These are phyloP conservation scores for Xenentodon cancila DNA, from an alignment of 2,797 vertebrate genomes.

Conservation along the genomic window DNA sequence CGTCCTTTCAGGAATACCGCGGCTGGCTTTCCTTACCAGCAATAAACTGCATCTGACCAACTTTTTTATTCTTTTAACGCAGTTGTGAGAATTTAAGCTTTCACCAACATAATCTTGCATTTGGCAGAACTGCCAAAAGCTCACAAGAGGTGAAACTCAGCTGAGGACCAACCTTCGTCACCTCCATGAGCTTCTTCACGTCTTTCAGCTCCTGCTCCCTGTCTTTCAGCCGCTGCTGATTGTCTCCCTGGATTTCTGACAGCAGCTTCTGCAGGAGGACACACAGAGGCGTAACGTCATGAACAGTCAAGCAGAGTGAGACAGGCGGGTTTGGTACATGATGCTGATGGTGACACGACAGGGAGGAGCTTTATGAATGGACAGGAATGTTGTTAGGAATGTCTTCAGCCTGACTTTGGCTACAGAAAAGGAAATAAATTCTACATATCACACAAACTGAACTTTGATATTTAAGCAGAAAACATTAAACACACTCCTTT, in stretches of 20 bases:
- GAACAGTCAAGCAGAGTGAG: constrained; percentile 10
- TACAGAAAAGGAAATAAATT: constrained; percentile 25
- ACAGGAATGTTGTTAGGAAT: constrained; percentile 74
- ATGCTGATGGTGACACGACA: background rate
- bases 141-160: background rate
- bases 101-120: background rate
- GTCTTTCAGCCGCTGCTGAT: constrained; percentile 73
- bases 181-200: constrained; percentile 80
- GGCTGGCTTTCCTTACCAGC: no score
- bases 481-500: no score
- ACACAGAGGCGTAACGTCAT: constrained; percentile 13
- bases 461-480: no score
- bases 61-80: no score
- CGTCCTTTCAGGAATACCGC: no score
- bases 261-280: constrained; percentile 69
- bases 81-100: no score
- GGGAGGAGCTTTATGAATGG: constrained; percentile 32
- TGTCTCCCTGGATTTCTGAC: constrained; percentile 68
- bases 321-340: background rate
- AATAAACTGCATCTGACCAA: no score
- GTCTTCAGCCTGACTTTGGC: constrained; percentile 35
- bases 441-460: no score
- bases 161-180: constrained; percentile 70
- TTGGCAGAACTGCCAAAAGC: no score
- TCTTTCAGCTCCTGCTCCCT: constrained; percentile 82